phyloP scores from a whole-genome alignment of 2,113 vertebrate genomes.

The Rana temporaria region DNA sequence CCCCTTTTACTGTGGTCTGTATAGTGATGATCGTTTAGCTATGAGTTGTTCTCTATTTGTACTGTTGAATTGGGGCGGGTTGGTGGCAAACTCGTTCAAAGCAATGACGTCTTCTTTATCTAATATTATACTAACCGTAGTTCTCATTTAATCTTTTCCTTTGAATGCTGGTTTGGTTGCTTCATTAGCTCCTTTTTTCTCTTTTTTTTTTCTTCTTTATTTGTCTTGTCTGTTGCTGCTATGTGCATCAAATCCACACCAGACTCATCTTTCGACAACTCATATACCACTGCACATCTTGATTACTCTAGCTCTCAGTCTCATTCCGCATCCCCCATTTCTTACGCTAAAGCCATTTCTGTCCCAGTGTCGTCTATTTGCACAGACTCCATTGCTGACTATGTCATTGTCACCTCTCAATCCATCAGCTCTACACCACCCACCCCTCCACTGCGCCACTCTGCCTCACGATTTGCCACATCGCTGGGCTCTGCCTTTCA shows the following conservation, averaged over 20 bases:
- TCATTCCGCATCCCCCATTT: conserved; percentile 81
- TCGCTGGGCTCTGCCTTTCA: conserved; percentile 97
- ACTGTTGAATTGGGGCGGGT: background rate
- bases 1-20: too few species aligned
- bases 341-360: conserved; percentile 83
- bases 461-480: conserved; percentile 94
- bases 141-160: conserved; percentile 77
- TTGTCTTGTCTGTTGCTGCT: conserved; percentile 76
- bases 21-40: too few species aligned
- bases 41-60: too few species aligned
- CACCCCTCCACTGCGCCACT: conserved; percentile 92
- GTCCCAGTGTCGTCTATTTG: conserved; percentile 74
- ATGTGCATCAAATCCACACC: conserved; percentile 75
- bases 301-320: conserved; percentile 86
- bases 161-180: conserved; percentile 88
- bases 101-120: conserved; percentile 66
- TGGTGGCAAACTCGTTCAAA: conserved; percentile 7
- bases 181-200: conserved; percentile 86
- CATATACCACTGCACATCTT: conserved; percentile 85
- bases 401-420: conserved; percentile 78
- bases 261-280: conserved; percentile 90
- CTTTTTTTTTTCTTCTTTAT: conserved; percentile 83
- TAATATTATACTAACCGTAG: conserved; percentile 83
- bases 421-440: conserved; percentile 84
- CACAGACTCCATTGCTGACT: conserved; percentile 77